Base-by-base conservation (phyloP, 1,140 invertebrate genomes). In the Leptinotarsa defecta region DNA sequence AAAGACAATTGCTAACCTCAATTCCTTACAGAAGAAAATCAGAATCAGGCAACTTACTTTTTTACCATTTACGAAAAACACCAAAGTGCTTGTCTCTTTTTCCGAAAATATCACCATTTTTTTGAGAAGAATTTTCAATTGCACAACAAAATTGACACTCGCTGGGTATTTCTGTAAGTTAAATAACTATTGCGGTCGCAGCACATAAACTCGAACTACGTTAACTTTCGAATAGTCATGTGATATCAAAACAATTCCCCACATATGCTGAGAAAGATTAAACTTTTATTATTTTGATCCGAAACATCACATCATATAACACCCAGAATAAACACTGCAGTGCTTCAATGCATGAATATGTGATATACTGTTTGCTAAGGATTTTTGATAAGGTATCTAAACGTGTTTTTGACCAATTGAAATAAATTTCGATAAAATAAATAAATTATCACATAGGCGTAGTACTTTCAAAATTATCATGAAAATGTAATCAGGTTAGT, bases 21-120 rank as follows among this genome's bases (percentile, higher is more conserved):
- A 34, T 8, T 34, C 34, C 34, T 34, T 2, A 34, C 34, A 34
- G 11, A 34, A 2, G 8, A 43, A 43, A 11, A 43, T 43, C 8
- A 11, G 3, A 57, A n/a, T 19, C 13, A 57, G 4, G n/a, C 52
- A 57, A 57, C 72, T 78, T 86, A 88, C 87, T 86, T 87, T 85
- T 74, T 84, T 84, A 27, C 87, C 87, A 76, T 88, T 88, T 17
- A 88, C 87, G 78, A 85, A 88, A 84, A 88, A 88, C 74, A 85
- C 84, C 48, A 88, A 78, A 22, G n/a, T 17, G 52, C 3, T 71
- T 17, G 52, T n/a, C 52, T 57, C 52, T 17, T 19, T 57, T 57
- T 57, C 52, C n/a, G 52, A 57, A 15, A 57, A 57, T 19, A 57
- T 19, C 15, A 57, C 52, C 52, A 57, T 57, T 17, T 57, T 1